phyloP scores from a whole-genome alignment of 2,113 vertebrate species.

The Ceuthmochares aereus region DNA sequence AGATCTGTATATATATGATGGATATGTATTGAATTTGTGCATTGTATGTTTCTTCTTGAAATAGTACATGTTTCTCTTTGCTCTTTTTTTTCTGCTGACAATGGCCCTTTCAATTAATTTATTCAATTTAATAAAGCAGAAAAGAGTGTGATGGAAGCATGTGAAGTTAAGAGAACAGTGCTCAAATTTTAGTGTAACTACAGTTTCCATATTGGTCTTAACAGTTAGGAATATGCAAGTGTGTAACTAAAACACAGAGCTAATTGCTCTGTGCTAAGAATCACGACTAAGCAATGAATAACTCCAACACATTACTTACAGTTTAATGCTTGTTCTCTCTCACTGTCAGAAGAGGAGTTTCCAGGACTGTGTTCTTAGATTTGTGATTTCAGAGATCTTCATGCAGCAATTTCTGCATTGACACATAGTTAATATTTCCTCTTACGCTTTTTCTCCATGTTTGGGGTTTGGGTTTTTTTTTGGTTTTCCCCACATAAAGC shows the following conservation, averaged over 20 bases:
- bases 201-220: not conserved
- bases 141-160: not conserved
- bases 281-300: not conserved
- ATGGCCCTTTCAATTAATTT: not conserved
- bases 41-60: not conserved
- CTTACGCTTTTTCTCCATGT: not conserved
- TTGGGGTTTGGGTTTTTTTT: not conserved
- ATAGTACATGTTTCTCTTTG: not conserved
- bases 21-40: not conserved
- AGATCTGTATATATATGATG: not conserved
- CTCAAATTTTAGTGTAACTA: not conserved
- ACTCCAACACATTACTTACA: not conserved
- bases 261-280: not conserved
- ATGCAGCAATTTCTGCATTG: not conserved
- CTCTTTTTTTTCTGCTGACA: not conserved
- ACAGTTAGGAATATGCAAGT: not conserved
- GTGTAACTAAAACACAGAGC: not conserved
- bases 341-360: not conserved
- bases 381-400: not conserved
- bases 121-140: not conserved
- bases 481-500: not conserved
- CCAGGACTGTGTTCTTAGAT: not conserved
- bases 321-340: not conserved
- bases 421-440: not conserved
- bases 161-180: not conserved